Conservation (phyloP, 2,888 invertebrate species). For the Agelastica alni region DNA sequence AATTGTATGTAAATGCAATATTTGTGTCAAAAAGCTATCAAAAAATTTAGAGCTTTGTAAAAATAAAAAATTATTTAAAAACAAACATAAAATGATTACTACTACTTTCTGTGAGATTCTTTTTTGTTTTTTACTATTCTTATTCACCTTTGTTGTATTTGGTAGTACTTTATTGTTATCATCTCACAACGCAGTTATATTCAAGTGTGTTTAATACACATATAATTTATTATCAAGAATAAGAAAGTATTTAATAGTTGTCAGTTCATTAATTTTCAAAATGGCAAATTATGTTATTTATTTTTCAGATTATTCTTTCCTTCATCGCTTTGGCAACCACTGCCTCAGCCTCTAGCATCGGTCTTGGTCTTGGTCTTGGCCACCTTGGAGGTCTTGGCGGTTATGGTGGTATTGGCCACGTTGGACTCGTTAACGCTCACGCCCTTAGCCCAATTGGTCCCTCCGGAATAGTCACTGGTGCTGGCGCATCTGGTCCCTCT, state of each 20-base stretch:
- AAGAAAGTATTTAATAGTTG: too few species aligned
- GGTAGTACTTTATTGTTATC: background rate
- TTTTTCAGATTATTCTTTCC: slow-evolving; percentile 15
- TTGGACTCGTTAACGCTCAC: slow-evolving; percentile 13
- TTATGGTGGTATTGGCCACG: slow-evolving; percentile 20
- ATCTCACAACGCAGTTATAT: too few species aligned
- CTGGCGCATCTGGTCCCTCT: slow-evolving; percentile 28
- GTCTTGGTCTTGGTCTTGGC: slow-evolving; percentile 15
- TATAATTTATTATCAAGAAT: too few species aligned
- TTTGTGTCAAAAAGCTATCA: too few species aligned
- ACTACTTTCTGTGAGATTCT: too few species aligned
- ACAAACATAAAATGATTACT: too few species aligned
- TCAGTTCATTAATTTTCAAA: background rate
- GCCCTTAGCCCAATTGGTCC: slow-evolving; percentile 25
- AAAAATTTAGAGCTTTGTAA: too few species aligned
- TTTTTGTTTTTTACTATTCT: background rate
- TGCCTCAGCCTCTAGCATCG: slow-evolving; percentile 19
- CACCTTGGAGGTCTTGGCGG: too few species aligned
- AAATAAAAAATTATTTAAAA: too few species aligned
- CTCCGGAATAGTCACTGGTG: slow-evolving; percentile 28
- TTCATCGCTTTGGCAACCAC: slow-evolving; percentile 17
- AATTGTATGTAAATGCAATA: too few species aligned
- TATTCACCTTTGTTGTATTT: background rate
- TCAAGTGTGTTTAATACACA: too few species aligned
- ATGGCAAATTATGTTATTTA: background rate